phyloP scores from a whole-genome alignment of 2,888 invertebrate genomes.

The Oegoconia quadripuncta region DNA sequence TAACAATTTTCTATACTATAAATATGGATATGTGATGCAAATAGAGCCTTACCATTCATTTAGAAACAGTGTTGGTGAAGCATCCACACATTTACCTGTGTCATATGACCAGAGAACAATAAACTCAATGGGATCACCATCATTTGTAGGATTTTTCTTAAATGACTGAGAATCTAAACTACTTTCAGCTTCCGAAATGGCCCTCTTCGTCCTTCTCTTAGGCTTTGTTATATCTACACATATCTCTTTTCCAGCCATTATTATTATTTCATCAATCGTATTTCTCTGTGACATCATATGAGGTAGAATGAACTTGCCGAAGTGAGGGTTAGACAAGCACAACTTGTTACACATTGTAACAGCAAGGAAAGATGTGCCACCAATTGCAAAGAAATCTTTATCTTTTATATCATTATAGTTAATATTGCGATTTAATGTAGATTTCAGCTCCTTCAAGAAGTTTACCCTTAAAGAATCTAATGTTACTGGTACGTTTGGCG shows the following conservation, averaged over 20 bases:
- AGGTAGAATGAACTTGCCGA: constrained; percentile 74
- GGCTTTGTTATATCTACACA: constrained; percentile 24
- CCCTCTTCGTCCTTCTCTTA: constrained; percentile 42
- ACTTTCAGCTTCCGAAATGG: no score
- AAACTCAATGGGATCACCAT: constrained; percentile 39
- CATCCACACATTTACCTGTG: constrained; percentile 90
- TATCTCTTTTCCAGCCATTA: constrained; percentile 45
- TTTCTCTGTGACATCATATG: constrained; percentile 70
- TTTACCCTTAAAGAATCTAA: constrained; percentile 33
- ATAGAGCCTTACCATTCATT: constrained; percentile 66
- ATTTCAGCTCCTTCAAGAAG: constrained; percentile 48
- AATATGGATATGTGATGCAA: no score
- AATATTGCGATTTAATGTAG: constrained; percentile 33
- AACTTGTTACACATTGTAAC: constrained; percentile 81
- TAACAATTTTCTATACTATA: no score
- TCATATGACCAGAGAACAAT: constrained; percentile 79
- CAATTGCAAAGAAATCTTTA: constrained; percentile 78
- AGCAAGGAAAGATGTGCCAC: constrained; percentile 86
- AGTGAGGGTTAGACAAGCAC: constrained; percentile 53
- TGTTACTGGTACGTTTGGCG: constrained; percentile 12
- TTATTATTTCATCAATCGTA: constrained; percentile 53
- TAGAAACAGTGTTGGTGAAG: constrained; percentile 81
- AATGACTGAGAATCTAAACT: constrained; percentile 9
- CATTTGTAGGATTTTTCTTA: constrained; percentile 27
- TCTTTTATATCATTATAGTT: constrained; percentile 53